phyloP scores from a whole-genome alignment of 2,888 invertebrate genomes.

The Spialia ferax region DNA sequence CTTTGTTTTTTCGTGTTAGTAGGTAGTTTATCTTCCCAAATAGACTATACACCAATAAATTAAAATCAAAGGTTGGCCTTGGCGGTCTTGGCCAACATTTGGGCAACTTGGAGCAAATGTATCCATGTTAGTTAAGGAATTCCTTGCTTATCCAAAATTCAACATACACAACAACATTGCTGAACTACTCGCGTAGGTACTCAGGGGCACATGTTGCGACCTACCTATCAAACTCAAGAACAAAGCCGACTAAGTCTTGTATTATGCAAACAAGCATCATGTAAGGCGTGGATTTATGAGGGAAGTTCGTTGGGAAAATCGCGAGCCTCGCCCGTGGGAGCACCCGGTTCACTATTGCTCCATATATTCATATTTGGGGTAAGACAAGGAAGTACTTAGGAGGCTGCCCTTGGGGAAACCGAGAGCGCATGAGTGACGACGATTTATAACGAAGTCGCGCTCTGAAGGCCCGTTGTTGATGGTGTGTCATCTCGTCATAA shows the following conservation, averaged over 20 bases:
- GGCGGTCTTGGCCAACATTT: constrained; percentile 28
- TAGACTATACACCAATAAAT: no score
- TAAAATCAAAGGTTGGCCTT: no score
- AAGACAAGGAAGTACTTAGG: constrained; percentile 53
- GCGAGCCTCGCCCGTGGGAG: constrained; percentile 67
- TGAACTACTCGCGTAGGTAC: constrained; percentile 49
- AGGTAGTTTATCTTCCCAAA: no score
- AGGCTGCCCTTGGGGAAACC: constrained; percentile 50
- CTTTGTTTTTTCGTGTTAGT: no score
- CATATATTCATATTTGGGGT: constrained; percentile 81
- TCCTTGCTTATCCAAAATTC: constrained; percentile 39
- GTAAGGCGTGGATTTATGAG: constrained; percentile 85
- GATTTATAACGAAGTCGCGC: constrained; percentile 47
- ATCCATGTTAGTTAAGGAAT: constrained; percentile 38
- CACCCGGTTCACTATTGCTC: constrained; percentile 66
- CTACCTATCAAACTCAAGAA: constrained; percentile 79
- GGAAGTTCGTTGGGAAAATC: constrained; percentile 79
- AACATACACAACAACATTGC: constrained; percentile 39
- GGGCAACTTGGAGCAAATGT: constrained; percentile 30
- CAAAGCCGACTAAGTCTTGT: constrained; percentile 82
- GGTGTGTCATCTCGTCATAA: constrained; percentile 24
- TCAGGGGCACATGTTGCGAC: constrained; percentile 56
- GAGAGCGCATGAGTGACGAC: constrained; percentile 57
- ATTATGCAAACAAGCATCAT: constrained; percentile 86
- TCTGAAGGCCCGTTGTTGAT: constrained; percentile 36